A percentile compares a stretch with the other conserved stretches of the same genome.
Conservation (phyloP, 1,140 invertebrate genomes). For the Saxidomus purpurata region DNA sequence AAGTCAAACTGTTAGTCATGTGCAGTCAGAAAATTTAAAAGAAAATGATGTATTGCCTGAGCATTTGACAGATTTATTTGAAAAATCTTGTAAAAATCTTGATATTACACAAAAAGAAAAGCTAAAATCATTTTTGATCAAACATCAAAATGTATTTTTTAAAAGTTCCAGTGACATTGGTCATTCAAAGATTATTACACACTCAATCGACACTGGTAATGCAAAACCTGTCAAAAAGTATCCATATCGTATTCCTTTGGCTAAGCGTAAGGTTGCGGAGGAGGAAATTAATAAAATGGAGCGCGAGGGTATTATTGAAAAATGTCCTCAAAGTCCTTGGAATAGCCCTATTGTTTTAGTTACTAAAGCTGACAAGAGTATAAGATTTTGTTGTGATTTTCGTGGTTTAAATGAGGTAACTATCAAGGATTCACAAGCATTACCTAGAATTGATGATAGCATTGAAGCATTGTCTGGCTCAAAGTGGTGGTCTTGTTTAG, state of each 20-base stretch:
- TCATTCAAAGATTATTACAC: constrained; percentile 40
- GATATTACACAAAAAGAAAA: neutral
- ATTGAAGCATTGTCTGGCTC: constrained; percentile 21
- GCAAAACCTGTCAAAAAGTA: constrained; percentile 53
- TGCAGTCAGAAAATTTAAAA: too few species aligned
- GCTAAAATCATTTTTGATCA: constrained; percentile 3
- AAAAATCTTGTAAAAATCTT: neutral
- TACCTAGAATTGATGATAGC: constrained; percentile 45
- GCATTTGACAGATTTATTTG: neutral
- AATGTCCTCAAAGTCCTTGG: constrained; percentile 58
- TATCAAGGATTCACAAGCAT: constrained; percentile 29
- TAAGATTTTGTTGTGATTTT: constrained; percentile 87
- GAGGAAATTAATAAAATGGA: constrained; percentile 49
- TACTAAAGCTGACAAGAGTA: constrained; percentile 79
- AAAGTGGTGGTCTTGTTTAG: constrained; percentile 25
- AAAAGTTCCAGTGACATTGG: constrained; percentile 59
- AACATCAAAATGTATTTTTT: constrained; percentile 53
- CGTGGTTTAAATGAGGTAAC: constrained; percentile 71
- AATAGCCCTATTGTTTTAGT: neutral
- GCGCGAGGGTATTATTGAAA: constrained; percentile 56
- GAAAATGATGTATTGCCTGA: too few species aligned
- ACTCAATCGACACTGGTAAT: constrained; percentile 61
- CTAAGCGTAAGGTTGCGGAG: constrained; percentile 21
- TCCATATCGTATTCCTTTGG: constrained; percentile 36
- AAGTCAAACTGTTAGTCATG: neutral